Evolutionary conservation across 2,888 invertebrate genomes (phyloP).

Genomic region (Eilema depressum): DNA sequence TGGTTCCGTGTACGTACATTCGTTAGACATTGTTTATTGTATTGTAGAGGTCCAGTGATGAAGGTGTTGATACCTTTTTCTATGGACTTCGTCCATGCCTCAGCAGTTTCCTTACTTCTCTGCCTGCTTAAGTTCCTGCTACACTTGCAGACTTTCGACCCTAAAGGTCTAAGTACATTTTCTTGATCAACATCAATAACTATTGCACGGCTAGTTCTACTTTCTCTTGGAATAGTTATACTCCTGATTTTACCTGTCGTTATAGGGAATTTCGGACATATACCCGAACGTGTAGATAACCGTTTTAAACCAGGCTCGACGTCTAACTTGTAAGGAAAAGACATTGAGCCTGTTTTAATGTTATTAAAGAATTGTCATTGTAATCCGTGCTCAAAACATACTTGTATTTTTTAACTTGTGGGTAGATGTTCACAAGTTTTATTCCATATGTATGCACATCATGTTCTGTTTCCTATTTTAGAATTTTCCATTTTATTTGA

Average conservation of each 20-base stretch:
- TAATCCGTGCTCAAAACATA: slow-evolving; percentile 3
- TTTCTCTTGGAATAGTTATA: not conserved
- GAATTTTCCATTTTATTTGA: not conserved
- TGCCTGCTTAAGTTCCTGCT: slow-evolving; percentile 47
- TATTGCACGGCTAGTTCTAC: slow-evolving; percentile 11
- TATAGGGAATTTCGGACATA: not conserved
- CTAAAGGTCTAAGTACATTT: slow-evolving; percentile 54
- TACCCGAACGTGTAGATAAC: slow-evolving; percentile 17
- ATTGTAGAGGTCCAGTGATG: slow-evolving; percentile 60
- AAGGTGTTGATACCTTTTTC: slow-evolving; percentile 64
- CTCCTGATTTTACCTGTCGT: slow-evolving; percentile 6
- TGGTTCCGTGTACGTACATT: slow-evolving; percentile 60
- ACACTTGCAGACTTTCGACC: slow-evolving; percentile 42
- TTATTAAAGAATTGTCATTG: slow-evolving; percentile 8
- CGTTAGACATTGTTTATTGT: slow-evolving; percentile 66
- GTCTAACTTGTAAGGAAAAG: slow-evolving; percentile 68
- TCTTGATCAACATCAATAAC: slow-evolving; percentile 63
- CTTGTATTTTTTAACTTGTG: not conserved
- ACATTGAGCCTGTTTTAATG: slow-evolving; percentile 54
- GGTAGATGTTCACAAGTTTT: slow-evolving; percentile 2
- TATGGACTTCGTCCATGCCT: slow-evolving; percentile 51
- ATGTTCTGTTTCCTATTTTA: not conserved
- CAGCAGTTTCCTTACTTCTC: slow-evolving; percentile 53
- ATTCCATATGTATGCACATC: not conserved
- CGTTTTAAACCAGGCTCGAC: slow-evolving; percentile 60